Conservation (phyloP, 2,113 vertebrate species). For the Rhabdornis inornatus region DNA sequence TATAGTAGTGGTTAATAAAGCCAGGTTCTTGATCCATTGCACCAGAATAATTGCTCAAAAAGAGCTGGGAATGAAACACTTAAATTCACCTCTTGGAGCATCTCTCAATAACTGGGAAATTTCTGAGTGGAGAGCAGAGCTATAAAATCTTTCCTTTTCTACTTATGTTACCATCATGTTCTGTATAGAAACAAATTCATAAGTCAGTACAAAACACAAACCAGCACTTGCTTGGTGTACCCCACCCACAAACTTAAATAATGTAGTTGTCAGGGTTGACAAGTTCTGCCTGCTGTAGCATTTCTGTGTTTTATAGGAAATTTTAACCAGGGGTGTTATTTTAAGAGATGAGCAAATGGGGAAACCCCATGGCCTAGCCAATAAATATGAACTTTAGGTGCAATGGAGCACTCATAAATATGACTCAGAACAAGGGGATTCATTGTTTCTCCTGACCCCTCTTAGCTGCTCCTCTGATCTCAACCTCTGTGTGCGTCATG, state of each 20-base stretch:
- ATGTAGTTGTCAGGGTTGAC: slow-evolving; percentile 64
- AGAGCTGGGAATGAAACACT: neutral
- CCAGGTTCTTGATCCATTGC: neutral
- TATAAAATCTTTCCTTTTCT: neutral
- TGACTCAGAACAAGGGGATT: slow-evolving; percentile 73
- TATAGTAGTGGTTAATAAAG: neutral
- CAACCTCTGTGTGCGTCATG: slow-evolving; percentile 70
- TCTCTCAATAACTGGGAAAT: neutral
- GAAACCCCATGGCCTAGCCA: slow-evolving; percentile 72
- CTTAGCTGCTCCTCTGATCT: slow-evolving; percentile 74
- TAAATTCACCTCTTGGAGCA: neutral
- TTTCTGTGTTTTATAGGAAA: slow-evolving; percentile 65
- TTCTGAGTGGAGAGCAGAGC: neutral
- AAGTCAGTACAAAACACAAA: slow-evolving; percentile 36
- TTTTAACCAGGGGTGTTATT: slow-evolving; percentile 75
- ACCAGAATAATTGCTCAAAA: neutral
- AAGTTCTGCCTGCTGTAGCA: slow-evolving; percentile 50
- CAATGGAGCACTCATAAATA: slow-evolving; percentile 78
- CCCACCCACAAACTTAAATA: slow-evolving; percentile 56
- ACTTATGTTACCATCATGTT: neutral
- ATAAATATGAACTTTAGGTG: slow-evolving; percentile 80
- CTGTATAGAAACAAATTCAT: slow-evolving; percentile 5
- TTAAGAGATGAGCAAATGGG: slow-evolving; percentile 81
- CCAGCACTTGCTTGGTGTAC: neutral
- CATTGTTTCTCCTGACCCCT: slow-evolving; percentile 70